These are phyloP conservation scores for Hypomesus transpacificus DNA, from an alignment of 2,113 vertebrate genomes.

Conservation along the genomic window DNA sequence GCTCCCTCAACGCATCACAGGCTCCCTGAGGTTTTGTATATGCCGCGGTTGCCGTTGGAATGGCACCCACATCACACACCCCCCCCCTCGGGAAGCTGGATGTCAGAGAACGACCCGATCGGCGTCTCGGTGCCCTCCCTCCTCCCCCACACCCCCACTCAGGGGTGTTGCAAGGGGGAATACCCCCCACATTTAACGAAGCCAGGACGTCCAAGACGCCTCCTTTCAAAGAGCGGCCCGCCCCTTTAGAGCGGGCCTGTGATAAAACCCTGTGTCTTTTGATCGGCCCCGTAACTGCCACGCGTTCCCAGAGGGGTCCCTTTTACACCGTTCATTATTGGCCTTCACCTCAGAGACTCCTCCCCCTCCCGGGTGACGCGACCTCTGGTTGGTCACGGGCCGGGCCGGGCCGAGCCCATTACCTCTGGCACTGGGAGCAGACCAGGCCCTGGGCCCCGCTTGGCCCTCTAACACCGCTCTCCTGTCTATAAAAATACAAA, in stretches of 20 bases:
- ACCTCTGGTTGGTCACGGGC: slow-evolving; percentile 46
- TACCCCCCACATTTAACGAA: slow-evolving; percentile 54
- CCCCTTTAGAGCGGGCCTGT: slow-evolving; percentile 53
- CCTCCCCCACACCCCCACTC: slow-evolving; percentile 4
- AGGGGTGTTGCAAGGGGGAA: slow-evolving; percentile 39
- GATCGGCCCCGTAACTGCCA: slow-evolving; percentile 59
- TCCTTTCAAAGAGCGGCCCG: slow-evolving; percentile 54
- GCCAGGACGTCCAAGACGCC: slow-evolving; percentile 56
- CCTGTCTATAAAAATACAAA: slow-evolving; percentile 63
- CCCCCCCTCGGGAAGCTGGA: not conserved
- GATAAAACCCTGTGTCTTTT: slow-evolving; percentile 56
- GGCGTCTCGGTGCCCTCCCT: not conserved
- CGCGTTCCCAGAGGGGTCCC: slow-evolving; percentile 48
- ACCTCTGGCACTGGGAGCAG: slow-evolving; percentile 52
- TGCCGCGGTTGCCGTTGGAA: too few species aligned
- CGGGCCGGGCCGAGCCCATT: slow-evolving; percentile 41
- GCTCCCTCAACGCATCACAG: too few species aligned
- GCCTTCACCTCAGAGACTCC: slow-evolving; percentile 52
- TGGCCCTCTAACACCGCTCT: slow-evolving; percentile 47
- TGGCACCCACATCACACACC: not conserved
- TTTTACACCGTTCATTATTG: slow-evolving; percentile 62
- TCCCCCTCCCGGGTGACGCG: slow-evolving; percentile 48
- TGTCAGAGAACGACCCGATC: too few species aligned
- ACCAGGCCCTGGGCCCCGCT: slow-evolving; percentile 39
- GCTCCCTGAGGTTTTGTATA: too few species aligned